Evolutionary conservation across 92 coral and sea anemone species (phyloP).

Genomic region (Scolanthus callimorphus): DNA sequence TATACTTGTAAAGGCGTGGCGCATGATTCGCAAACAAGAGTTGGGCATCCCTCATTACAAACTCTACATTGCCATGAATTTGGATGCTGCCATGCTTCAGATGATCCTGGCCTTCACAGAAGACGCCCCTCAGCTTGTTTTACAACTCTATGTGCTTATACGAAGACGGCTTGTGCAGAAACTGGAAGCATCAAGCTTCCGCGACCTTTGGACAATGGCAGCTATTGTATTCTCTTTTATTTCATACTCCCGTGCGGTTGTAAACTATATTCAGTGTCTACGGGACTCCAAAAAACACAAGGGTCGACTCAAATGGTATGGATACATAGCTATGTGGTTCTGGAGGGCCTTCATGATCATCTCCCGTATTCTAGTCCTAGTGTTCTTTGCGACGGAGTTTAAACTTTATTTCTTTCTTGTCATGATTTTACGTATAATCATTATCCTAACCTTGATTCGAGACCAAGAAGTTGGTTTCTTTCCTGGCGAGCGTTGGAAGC

Average conservation of each 20-base stretch:
- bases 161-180: slow-evolving; percentile 29
- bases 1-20: slow-evolving; percentile 47
- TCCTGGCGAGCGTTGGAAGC: slow-evolving; percentile 49
- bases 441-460: slow-evolving; percentile 33
- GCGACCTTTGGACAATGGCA: slow-evolving; percentile 71
- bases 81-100: slow-evolving; percentile 66
- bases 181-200: slow-evolving; percentile 35
- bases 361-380: slow-evolving; percentile 69
- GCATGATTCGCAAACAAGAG: slow-evolving; percentile 51
- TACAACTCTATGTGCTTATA: slow-evolving; percentile 70
- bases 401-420: slow-evolving; percentile 66
- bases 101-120: slow-evolving; percentile 88
- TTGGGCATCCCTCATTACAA: slow-evolving; percentile 38
- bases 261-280: slow-evolving; percentile 59
- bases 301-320: slow-evolving; percentile 79
- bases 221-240: slow-evolving; percentile 70
- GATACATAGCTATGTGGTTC: slow-evolving; percentile 73
- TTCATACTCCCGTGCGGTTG: slow-evolving; percentile 79
- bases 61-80: slow-evolving; percentile 65
- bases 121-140: slow-evolving; percentile 80
- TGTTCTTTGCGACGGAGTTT: slow-evolving; percentile 78
- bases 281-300: slow-evolving; percentile 75
- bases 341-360: slow-evolving; percentile 79
- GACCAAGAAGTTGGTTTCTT: slow-evolving; percentile 67
- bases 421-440: slow-evolving; percentile 32